These are phyloP conservation scores for Platycnemis pennipes DNA, from an alignment of 2,888 invertebrate species.

Conservation along the genomic window DNA sequence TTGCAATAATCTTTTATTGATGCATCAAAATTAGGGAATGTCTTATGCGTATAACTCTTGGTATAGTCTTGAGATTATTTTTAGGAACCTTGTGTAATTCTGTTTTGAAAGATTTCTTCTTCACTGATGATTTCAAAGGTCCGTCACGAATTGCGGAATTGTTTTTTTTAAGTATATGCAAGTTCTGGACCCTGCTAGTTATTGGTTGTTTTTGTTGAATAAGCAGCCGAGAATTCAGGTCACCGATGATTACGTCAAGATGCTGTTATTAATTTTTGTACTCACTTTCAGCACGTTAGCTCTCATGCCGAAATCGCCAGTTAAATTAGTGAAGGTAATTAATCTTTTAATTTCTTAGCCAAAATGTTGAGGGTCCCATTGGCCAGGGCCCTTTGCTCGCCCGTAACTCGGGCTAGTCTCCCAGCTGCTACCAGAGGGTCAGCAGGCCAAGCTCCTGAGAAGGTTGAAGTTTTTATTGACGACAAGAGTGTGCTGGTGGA, in stretches of 20 bases:
- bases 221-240: background rate
- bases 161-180: background rate
- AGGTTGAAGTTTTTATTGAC: conserved; percentile 98
- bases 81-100: background rate
- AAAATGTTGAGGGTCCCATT: conserved; percentile 90
- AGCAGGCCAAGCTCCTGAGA: conserved; percentile 83
- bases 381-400: conserved; percentile 82
- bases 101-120: background rate
- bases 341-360: conserved; percentile 12
- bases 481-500: conserved; percentile 96
- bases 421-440: conserved; percentile 75
- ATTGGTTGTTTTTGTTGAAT: background rate
- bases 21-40: background rate
- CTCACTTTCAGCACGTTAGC: background rate
- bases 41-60: background rate
- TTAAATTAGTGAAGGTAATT: background rate
- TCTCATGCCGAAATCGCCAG: background rate
- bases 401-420: conserved; percentile 77
- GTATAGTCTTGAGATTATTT: background rate
- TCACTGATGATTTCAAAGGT: background rate
- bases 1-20: background rate
- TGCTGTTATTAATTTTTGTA: background rate
- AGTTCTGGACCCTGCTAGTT: background rate
- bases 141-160: background rate
- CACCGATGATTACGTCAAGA: background rate